Base-by-base conservation (phyloP, 2,113 vertebrate genomes). In the Elaphurus davidianus region DNA sequence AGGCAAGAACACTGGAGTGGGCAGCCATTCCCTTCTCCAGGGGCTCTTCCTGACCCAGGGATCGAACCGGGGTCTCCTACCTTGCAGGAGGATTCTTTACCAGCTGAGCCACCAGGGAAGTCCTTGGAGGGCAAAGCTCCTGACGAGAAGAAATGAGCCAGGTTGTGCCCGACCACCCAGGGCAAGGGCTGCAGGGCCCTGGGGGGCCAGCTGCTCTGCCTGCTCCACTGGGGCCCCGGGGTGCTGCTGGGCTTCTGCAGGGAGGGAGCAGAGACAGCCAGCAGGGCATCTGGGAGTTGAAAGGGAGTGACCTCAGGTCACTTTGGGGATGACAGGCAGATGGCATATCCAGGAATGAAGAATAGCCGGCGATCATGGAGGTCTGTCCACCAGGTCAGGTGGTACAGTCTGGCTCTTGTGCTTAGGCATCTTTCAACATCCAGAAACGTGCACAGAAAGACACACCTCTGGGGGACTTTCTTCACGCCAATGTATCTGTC, bases 291-390 rank as follows among this genome's bases (percentile, higher is more conserved):
- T 47, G 28, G 7, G 33, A 88, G 17, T 74, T 15, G 30, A 43
- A 23, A 93, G 23, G 3, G 11, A n/a, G 16, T 43, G 16, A 47
- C 16, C 64, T 16, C 21, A 6, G 28, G 6, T 43, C 21, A 23
- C 23, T 12, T 64, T 12, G 50, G 21, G 25, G 86, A 33, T 2
- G 16, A 59, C 33, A 30, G 62, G 10, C 45, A 21, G 11, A 30
- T 19, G 33, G 3, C 16, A n/a, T 28, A 15, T 27, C 76, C 36
- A 62, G 33, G 45, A 14, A 4, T 1, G 17, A 25, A 1, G 5
- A 40, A 81, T 23, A n/a, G 23, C 55, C 47, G 7, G 0, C 17
- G 0, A 3, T 25, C 45, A 1, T 0, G 3, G 45, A 9, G 30
- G 47, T 21, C 45, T 16, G 2, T 19, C 57, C 40, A 28, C 23